Conservation (phyloP, 2,888 invertebrate species). For the Xylota sylvarum region DNA sequence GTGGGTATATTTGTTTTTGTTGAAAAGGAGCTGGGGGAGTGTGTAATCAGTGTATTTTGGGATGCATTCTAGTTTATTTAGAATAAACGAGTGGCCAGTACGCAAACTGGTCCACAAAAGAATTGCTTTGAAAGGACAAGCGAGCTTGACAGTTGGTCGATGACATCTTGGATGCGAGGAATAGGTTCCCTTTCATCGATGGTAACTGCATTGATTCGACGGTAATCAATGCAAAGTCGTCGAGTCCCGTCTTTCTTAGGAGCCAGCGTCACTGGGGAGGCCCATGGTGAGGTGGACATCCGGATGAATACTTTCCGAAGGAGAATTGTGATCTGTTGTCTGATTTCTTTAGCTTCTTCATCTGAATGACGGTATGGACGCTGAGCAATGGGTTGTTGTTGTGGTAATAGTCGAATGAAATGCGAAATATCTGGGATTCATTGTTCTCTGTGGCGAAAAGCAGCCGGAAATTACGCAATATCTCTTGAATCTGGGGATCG, state of each 20-base stretch:
- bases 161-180: constrained; percentile 16
- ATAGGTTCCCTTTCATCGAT: constrained; percentile 21
- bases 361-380: constrained; percentile 22
- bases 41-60: no score
- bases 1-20: no score
- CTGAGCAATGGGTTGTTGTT: constrained; percentile 22
- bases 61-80: no score
- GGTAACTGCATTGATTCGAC: constrained; percentile 14
- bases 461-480: constrained; percentile 17
- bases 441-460: constrained; percentile 35
- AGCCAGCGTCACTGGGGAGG: no score
- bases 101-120: no score
- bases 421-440: constrained; percentile 21
- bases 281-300: no score
- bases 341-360: constrained; percentile 20
- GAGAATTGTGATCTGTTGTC: constrained; percentile 23
- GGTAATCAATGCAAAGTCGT: no score
- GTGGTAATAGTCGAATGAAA: constrained; percentile 18
- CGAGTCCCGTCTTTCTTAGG: no score
- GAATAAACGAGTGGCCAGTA: no score
- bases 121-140: neutral
- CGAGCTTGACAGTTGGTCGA: constrained; percentile 16
- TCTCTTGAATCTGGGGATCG: constrained; percentile 7
- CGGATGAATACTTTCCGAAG: constrained; percentile 21
- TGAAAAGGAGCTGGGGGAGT: no score